phyloP scores from a whole-genome alignment of 2,797 vertebrate genomes.

The Rallus crepitans region DNA sequence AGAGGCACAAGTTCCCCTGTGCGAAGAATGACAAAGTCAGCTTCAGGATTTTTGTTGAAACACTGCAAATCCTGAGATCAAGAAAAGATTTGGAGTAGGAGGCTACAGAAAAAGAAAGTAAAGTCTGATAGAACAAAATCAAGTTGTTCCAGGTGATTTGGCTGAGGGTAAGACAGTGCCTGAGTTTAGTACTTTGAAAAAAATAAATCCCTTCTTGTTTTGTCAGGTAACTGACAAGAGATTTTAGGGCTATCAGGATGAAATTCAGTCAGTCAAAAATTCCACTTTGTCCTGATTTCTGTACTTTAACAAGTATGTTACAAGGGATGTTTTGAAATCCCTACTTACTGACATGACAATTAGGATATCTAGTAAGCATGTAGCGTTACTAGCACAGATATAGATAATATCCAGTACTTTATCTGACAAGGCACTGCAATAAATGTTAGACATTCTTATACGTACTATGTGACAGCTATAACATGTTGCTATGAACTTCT shows the following conservation, averaged over 20 bases:
- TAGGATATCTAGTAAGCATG: background rate
- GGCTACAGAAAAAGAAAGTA: background rate
- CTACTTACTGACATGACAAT: background rate
- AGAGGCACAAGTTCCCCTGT: background rate
- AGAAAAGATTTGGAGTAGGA: background rate
- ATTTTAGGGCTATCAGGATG: background rate
- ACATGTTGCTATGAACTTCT: background rate
- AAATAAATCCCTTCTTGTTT: background rate
- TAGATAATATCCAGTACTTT: background rate
- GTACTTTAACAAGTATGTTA: accelerated
- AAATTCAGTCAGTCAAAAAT: background rate
- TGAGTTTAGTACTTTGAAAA: background rate
- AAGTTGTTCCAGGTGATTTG: background rate
- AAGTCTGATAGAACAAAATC: background rate
- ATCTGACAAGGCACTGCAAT: background rate
- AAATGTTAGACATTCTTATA: background rate
- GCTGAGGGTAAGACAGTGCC: background rate
- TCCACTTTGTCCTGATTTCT: background rate
- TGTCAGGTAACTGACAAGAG: background rate
- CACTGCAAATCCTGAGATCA: background rate
- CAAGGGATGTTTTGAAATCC: background rate
- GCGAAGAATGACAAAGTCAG: background rate
- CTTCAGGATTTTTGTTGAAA: background rate
- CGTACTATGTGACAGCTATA: background rate
- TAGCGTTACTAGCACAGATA: background rate